Evolutionary conservation across 2,113 vertebrate species (phyloP).

Genomic region (Phrynosoma platyrhinos): DNA sequence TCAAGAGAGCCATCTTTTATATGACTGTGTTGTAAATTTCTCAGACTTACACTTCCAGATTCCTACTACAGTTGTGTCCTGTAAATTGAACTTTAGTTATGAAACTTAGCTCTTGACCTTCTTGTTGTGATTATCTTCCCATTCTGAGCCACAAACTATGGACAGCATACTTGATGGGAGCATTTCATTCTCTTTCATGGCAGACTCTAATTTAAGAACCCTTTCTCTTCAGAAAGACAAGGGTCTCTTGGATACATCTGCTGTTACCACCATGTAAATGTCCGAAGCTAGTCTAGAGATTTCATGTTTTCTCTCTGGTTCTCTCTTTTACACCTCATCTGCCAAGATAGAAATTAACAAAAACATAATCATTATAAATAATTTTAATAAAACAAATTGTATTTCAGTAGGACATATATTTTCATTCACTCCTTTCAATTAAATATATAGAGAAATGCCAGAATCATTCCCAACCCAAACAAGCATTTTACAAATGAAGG

Average conservation of each 20-base stretch:
- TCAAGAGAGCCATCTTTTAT: not conserved
- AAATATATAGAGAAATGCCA: not conserved
- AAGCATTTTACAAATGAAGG: not conserved
- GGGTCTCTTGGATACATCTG: not conserved
- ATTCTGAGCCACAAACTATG: not conserved
- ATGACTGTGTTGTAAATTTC: not conserved
- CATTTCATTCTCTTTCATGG: not conserved
- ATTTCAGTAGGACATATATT: not conserved
- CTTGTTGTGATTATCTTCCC: not conserved
- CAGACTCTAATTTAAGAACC: not conserved
- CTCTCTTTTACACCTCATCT: too few relatives aligned
- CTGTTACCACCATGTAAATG: not conserved
- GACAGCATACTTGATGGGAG: not conserved
- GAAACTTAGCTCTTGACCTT: not conserved
- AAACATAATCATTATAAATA: not conserved
- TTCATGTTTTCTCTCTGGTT: not conserved
- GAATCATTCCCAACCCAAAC: not conserved
- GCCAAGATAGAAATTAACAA: not conserved
- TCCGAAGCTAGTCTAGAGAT: not conserved
- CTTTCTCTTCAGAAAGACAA: not conserved
- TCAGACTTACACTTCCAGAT: not conserved
- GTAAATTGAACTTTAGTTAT: not conserved
- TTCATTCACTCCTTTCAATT: not conserved
- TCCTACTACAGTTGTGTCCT: not conserved
- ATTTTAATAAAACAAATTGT: not conserved